These are phyloP conservation scores for Acyrthosiphon pisum DNA, from an alignment of 1,140 invertebrate genomes.

Conservation along the genomic window DNA sequence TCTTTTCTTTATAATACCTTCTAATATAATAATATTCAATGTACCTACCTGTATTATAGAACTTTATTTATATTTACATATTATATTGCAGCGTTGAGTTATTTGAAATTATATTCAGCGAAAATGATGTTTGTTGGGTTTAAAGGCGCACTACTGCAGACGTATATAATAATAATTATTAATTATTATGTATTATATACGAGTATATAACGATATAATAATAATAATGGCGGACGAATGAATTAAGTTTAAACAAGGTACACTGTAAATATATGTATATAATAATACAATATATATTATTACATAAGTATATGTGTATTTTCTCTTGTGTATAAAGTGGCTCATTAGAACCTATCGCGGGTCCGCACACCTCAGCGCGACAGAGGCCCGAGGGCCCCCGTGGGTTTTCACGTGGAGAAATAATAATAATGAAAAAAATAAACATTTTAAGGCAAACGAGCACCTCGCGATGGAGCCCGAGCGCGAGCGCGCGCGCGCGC, in stretches of 20 bases:
- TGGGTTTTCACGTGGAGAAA: conserved; percentile 12
- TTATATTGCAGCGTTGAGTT: neutral
- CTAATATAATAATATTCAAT: neutral
- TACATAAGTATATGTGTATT: neutral
- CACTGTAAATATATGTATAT: neutral
- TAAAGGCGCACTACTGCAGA: neutral
- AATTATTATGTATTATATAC: conserved; percentile 7
- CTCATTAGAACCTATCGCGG: conserved; percentile 35
- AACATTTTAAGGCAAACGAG: neutral
- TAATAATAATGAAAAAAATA: conserved; percentile 25
- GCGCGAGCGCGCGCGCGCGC: neutral
- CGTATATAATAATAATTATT: neutral
- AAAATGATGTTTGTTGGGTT: neutral
- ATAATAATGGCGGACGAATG: neutral
- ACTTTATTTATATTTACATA: conserved; percentile 4
- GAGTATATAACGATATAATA: neutral
- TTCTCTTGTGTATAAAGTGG: conserved; percentile 15
- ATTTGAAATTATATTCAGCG: conserved; percentile 1
- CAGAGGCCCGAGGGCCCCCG: neutral
- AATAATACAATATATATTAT: neutral
- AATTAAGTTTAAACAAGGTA: neutral
- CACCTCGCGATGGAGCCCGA: neutral
- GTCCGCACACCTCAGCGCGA: conserved; percentile 7
- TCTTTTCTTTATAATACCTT: neutral
- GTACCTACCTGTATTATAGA: neutral